Evolutionary conservation across 2,113 vertebrate genomes (phyloP).

Genomic region (Dicentrarchus labrax): DNA sequence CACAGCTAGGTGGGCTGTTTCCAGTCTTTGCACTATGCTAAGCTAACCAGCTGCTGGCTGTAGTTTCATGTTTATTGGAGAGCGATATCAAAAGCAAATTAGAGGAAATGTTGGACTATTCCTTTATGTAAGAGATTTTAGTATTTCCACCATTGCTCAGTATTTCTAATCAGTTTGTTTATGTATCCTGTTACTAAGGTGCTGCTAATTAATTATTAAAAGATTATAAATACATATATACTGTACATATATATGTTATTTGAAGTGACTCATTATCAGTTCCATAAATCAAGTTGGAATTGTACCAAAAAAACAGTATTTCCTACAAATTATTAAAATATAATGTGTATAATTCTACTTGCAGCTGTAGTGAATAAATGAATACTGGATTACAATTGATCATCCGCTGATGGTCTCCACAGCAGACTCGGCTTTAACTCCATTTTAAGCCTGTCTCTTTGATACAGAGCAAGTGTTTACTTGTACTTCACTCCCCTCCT

Average conservation of each 20-base stretch:
- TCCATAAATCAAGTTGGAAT: neutral
- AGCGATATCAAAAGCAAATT: neutral
- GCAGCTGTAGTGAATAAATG: neutral
- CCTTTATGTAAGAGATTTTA: neutral
- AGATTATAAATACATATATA: too few relatives aligned
- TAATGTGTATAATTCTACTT: neutral
- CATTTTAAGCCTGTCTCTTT: constrained; percentile 54
- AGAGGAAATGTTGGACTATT: neutral
- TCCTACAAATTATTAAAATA: neutral
- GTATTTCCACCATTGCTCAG: neutral
- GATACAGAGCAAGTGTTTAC: constrained; percentile 77
- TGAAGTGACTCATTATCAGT: neutral
- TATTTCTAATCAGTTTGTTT: neutral
- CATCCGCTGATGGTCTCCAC: neutral
- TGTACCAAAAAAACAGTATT: neutral
- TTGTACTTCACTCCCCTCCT: constrained; percentile 74
- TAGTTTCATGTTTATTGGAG: neutral
- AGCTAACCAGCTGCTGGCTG: neutral
- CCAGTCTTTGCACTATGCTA: neutral
- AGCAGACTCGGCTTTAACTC: constrained; percentile 29
- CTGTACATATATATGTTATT: too few relatives aligned
- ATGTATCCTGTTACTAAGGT: neutral
- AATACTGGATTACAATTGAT: neutral
- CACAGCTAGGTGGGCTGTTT: neutral
- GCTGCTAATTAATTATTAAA: neutral